phyloP scores from a whole-genome alignment of 1,140 invertebrate species.

The Lucilia sericata region DNA sequence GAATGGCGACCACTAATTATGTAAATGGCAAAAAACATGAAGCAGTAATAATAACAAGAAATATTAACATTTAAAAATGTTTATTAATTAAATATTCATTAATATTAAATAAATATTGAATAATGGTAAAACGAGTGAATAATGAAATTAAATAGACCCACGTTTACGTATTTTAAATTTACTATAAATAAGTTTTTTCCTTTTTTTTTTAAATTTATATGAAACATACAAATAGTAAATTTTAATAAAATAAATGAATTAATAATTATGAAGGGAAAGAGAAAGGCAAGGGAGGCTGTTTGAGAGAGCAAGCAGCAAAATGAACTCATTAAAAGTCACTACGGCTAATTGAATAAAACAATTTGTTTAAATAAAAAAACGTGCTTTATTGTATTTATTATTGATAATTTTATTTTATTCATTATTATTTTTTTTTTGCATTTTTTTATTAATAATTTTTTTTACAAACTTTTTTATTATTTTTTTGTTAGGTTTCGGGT shows the following conservation, averaged over 20 bases:
- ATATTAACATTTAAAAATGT: conserved; percentile 42
- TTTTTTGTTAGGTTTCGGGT: background rate
- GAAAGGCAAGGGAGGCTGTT: too few relatives aligned
- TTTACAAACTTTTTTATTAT: conserved; percentile 1
- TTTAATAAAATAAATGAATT: too few relatives aligned
- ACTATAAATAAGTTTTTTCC: too few relatives aligned
- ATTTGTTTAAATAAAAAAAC: conserved; percentile 30
- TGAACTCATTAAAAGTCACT: conserved; percentile 38
- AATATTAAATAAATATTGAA: conserved; percentile 29
- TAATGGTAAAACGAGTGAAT: background rate
- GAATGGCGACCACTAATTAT: conserved; percentile 41
- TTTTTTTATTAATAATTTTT: background rate
- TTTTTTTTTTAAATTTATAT: too few relatives aligned
- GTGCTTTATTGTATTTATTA: conserved; percentile 36
- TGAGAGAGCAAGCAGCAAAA: background rate
- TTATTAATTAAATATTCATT: conserved; percentile 44
- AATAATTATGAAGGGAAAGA: too few relatives aligned
- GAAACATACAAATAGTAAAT: too few relatives aligned
- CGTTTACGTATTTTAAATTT: too few relatives aligned
- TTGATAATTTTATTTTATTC: conserved; percentile 22
- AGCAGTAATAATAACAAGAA: background rate
- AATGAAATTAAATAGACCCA: background rate
- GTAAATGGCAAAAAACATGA: conserved; percentile 14
- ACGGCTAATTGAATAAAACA: conserved; percentile 39
- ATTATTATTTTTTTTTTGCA: background rate